A percentile compares a stretch with the other conserved stretches of the same genome.
These are phyloP conservation scores for Pomatostomus ruficeps DNA, from an alignment of 2,113 vertebrate species.

Conservation along the genomic window DNA sequence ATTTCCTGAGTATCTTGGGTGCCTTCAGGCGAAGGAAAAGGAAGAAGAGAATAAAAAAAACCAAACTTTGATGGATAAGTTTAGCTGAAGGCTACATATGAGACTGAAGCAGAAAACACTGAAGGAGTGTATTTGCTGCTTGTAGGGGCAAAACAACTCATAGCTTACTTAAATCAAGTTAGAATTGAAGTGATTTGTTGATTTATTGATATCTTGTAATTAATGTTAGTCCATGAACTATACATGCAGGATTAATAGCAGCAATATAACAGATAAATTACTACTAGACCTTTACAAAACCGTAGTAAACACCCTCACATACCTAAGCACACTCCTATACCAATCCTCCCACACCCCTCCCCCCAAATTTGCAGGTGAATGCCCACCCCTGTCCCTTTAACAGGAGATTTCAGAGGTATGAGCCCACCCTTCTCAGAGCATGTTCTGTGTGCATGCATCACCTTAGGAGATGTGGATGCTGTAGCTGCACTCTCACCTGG, in stretches of 20 bases:
- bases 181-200: neutral
- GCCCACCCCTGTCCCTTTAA: neutral
- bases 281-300: neutral
- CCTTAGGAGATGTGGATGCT: neutral
- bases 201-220: neutral
- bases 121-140: neutral
- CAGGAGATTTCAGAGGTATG: neutral
- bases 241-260: neutral
- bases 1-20: neutral
- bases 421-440: neutral
- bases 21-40: neutral
- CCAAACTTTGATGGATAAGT: neutral
- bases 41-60: neutral
- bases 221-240: neutral
- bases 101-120: neutral
- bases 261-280: neutral
- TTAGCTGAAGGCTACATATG: neutral
- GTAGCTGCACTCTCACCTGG: neutral
- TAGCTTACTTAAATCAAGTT: neutral
- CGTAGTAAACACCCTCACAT: neutral
- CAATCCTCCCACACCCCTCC: neutral
- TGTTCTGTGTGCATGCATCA: neutral
- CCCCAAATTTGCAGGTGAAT: fast-evolving
- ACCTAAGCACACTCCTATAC: neutral
- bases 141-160: neutral